Evolutionary conservation across 1,140 invertebrate genomes (phyloP).

Genomic region (Drosophila murphyi): DNA sequence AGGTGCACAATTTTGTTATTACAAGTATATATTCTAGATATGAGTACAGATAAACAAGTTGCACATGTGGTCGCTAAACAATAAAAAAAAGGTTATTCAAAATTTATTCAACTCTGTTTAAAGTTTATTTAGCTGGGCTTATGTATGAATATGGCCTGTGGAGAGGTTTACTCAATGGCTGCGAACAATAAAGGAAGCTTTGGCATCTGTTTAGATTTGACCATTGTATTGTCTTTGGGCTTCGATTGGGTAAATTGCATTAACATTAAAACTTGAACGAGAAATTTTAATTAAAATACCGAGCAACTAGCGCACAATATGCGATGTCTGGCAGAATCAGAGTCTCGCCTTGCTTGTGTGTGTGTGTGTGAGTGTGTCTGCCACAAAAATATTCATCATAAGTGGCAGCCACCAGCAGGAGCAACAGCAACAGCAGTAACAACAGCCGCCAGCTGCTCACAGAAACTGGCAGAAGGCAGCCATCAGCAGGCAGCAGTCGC

Average conservation of each 20-base stretch:
- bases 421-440: conserved; percentile 17
- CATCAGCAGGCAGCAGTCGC: not conserved
- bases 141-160: not conserved
- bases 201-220: not conserved
- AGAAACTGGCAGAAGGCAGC: not conserved
- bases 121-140: not conserved
- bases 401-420: conserved; percentile 60
- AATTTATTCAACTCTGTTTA: not conserved
- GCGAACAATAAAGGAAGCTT: not conserved
- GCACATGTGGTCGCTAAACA: not conserved
- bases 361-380: conserved; percentile 40
- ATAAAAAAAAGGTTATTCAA: not conserved
- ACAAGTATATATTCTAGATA: no score
- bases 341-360: conserved; percentile 9
- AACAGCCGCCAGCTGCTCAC: conserved; percentile 26
- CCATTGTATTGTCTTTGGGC: conserved; percentile 39
- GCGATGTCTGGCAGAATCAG: conserved; percentile 26
- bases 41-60: no score
- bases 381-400: conserved; percentile 80
- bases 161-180: not conserved
- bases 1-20: no score
- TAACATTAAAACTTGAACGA: conserved; percentile 66
- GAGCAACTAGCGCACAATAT: conserved; percentile 69
- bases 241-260: conserved; percentile 65
- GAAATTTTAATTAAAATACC: conserved; percentile 77